Conservation (phyloP, 2,113 vertebrate genomes). For the Colaptes auratus region DNA sequence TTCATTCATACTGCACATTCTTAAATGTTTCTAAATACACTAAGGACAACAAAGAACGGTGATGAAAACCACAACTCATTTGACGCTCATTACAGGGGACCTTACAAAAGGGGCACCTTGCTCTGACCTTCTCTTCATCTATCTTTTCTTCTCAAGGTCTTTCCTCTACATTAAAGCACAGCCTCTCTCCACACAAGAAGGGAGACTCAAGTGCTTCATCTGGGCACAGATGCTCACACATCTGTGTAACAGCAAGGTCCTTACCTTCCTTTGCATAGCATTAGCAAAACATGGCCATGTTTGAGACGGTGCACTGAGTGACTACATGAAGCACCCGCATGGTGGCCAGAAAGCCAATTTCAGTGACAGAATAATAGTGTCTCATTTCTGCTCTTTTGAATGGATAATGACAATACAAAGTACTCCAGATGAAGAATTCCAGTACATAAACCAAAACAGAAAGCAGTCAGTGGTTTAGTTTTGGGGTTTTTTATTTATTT, state of each 20-base stretch:
- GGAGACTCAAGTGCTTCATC: background rate
- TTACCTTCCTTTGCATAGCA: background rate
- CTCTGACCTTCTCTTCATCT: background rate
- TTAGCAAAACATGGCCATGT: background rate
- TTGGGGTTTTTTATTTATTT: accelerated
- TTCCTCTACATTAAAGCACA: background rate
- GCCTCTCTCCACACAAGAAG: background rate
- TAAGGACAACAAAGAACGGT: background rate
- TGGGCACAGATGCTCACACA: background rate
- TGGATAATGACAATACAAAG: background rate
- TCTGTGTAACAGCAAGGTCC: background rate
- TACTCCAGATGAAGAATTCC: background rate
- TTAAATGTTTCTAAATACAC: background rate
- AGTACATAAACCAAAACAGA: background rate
- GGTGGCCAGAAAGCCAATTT: background rate
- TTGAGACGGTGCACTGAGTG: background rate
- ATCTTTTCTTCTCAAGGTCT: background rate
- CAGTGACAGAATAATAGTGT: background rate
- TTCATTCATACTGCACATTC: background rate
- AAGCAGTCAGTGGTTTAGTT: background rate
- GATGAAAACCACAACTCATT: background rate
- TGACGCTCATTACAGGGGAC: background rate
- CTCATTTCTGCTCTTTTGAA: background rate
- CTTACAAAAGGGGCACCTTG: background rate
- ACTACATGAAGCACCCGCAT: background rate